Conservation (phyloP, 2,797 vertebrate species). For the Morus bassanus region DNA sequence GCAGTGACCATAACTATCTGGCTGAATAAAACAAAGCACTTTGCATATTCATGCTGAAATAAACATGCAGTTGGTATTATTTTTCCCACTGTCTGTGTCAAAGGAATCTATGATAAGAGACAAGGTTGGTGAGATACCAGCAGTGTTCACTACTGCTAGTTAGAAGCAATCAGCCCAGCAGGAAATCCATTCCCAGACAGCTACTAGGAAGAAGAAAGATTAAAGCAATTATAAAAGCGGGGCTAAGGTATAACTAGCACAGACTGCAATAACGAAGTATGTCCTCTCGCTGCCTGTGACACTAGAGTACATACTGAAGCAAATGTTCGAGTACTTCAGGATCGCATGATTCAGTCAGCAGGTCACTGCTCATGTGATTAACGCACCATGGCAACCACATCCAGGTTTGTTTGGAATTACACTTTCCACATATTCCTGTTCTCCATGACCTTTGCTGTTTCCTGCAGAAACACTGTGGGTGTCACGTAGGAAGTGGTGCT, state of each 20-base stretch:
- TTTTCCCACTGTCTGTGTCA: neutral
- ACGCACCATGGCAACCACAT: neutral
- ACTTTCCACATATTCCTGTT: neutral
- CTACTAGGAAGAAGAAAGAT: neutral
- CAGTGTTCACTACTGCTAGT: neutral
- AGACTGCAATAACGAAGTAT: rapidly evolving
- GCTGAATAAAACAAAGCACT: neutral
- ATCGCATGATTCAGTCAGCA: neutral
- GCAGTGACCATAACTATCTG: neutral
- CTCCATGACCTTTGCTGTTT: neutral
- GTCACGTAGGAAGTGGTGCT: neutral
- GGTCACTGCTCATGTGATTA: neutral
- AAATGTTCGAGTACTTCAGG: neutral
- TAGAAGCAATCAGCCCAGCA: neutral
- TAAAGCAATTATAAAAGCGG: neutral
- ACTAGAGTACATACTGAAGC: neutral
- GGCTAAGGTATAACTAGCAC: neutral
- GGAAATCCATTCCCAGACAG: neutral
- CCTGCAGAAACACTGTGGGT: neutral
- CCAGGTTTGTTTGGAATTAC: neutral
- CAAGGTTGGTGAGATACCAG: neutral
- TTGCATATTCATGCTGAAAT: neutral
- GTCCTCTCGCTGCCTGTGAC: neutral
- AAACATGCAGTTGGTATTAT: neutral
- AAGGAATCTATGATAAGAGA: neutral